Evolutionary conservation across 2,113 vertebrate species (phyloP).

Genomic region (Columbina picui): DNA sequence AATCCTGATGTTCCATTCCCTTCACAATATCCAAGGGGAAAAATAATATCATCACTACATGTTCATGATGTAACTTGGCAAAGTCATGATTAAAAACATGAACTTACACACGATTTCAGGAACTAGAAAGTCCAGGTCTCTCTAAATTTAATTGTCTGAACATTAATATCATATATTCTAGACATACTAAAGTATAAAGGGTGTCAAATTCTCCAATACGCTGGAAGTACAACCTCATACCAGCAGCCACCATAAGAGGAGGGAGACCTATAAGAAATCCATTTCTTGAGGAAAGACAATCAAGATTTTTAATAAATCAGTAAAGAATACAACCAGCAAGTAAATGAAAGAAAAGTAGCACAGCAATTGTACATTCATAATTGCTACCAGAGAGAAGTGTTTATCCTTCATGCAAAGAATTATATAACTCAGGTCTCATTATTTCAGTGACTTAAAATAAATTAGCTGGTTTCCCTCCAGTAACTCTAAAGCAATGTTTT

Average conservation of each 20-base stretch:
- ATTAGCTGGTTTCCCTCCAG: not conserved
- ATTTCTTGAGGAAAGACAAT: not conserved
- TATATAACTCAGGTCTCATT: not conserved
- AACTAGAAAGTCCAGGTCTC: not conserved
- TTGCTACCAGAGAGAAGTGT: not conserved
- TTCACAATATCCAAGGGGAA: not conserved
- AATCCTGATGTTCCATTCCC: not conserved
- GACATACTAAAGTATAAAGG: not conserved
- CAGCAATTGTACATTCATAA: accelerated
- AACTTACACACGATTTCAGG: not conserved
- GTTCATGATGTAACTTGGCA: not conserved
- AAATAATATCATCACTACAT: not conserved
- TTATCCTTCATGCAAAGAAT: not conserved
- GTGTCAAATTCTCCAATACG: not conserved
- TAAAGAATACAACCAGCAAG: not conserved
- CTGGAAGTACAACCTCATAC: not conserved
- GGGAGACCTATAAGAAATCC: accelerated
- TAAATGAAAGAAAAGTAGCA: not conserved
- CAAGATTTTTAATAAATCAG: not conserved
- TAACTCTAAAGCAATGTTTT: not conserved
- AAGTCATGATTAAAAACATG: not conserved
- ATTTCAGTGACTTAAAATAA: constrained; percentile 5
- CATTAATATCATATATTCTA: not conserved
- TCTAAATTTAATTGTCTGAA: not conserved
- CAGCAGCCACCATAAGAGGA: not conserved